These are phyloP conservation scores for Ectemnius continuus DNA, from an alignment of 2,888 invertebrate species.

Conservation along the genomic window DNA sequence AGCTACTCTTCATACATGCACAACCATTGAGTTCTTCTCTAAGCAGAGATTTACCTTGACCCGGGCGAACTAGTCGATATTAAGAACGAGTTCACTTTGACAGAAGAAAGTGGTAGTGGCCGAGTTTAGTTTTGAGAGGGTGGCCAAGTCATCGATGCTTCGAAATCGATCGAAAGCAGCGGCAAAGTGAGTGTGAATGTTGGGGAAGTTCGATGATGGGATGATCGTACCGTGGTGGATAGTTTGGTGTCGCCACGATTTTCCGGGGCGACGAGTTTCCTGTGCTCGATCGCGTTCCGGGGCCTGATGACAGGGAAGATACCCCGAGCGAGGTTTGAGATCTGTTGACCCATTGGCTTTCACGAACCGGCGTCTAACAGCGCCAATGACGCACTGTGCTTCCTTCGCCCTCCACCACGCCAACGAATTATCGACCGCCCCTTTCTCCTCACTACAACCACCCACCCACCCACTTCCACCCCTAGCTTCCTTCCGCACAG, in stretches of 20 bases:
- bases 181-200: no score
- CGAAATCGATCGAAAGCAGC: no score
- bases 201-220: no score
- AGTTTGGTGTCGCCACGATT: background rate
- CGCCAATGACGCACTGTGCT: slow-evolving; percentile 48
- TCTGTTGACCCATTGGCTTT: slow-evolving; percentile 66
- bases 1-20: no score
- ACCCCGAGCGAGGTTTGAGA: slow-evolving; percentile 62
- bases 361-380: slow-evolving; percentile 46
- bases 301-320: slow-evolving; percentile 54
- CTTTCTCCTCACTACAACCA: background rate
- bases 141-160: no score
- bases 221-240: slow-evolving; percentile 32
- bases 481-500: no score
- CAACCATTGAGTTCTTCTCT: no score
- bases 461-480: background rate
- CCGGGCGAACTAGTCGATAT: no score
- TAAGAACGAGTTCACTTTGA: no score
- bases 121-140: no score
- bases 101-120: no score
- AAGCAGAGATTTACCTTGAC: no score
- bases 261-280: slow-evolving; percentile 36
- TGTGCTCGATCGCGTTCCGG: slow-evolving; percentile 11
- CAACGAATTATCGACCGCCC: background rate
- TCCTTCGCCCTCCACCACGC: background rate